phyloP scores from a whole-genome alignment of 2,113 vertebrate genomes.

The Tetraodon nigroviridis region DNA sequence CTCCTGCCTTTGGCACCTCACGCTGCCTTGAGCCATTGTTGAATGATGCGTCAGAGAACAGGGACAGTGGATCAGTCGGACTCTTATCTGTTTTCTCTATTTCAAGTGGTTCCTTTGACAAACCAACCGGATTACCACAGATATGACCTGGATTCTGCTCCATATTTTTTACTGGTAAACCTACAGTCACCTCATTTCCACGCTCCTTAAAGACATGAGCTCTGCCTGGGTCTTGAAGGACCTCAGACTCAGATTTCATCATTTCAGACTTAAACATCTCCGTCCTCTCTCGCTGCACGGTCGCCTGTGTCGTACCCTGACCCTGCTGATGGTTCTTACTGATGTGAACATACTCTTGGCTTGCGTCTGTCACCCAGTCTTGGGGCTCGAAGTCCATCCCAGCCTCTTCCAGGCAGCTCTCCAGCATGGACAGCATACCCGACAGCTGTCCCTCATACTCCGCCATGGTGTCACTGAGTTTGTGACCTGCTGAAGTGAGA shows the following conservation, averaged over 20 bases:
- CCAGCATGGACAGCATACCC: slow-evolving; percentile 63
- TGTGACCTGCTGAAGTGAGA: slow-evolving; percentile 49
- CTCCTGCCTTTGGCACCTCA: slow-evolving; percentile 13
- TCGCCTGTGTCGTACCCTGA: slow-evolving; percentile 14
- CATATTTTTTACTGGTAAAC: slow-evolving; percentile 9
- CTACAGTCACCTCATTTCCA: neutral
- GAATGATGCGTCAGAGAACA: neutral
- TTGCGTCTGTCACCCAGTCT: slow-evolving; percentile 30
- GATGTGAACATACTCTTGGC: slow-evolving; percentile 61
- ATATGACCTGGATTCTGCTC: neutral
- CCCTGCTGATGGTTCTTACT: slow-evolving; percentile 13
- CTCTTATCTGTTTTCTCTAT: neutral
- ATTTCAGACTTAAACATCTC: slow-evolving; percentile 8
- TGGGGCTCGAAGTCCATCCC: slow-evolving; percentile 54
- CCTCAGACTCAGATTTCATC: slow-evolving; percentile 1
- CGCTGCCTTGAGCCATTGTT: slow-evolving; percentile 3
- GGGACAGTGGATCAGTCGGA: neutral
- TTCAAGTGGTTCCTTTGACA: slow-evolving; percentile 12
- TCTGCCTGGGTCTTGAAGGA: neutral
- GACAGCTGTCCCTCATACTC: slow-evolving; percentile 58
- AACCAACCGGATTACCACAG: slow-evolving; percentile 6
- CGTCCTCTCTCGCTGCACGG: slow-evolving; percentile 7
- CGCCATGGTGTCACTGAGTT: slow-evolving; percentile 60
- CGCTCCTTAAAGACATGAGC: slow-evolving; percentile 1
- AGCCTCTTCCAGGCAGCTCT: slow-evolving; percentile 57